These are phyloP conservation scores for Yoshiicerus persimilis DNA, from an alignment of 1,140 invertebrate genomes.

Conservation along the genomic window DNA sequence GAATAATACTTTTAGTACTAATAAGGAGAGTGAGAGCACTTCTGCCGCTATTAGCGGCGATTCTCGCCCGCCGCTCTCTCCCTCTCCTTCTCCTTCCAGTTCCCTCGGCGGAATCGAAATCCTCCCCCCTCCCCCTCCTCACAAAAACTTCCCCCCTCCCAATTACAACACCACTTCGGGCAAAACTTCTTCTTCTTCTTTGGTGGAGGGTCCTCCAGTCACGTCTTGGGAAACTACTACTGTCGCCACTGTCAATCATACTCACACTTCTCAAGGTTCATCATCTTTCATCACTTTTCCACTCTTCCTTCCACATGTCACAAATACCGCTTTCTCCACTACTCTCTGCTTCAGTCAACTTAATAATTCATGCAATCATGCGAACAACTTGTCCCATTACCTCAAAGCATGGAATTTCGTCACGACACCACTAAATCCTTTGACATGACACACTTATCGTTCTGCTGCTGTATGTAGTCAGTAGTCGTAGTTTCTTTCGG, in stretches of 20 bases:
- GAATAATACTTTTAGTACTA: background rate
- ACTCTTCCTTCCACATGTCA: background rate
- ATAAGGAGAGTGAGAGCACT: slow-evolving; percentile 3
- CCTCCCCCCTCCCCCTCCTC: background rate
- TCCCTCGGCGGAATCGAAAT: background rate
- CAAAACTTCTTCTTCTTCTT: slow-evolving; percentile 18
- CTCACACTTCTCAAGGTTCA: background rate
- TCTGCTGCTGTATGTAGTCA: too few relatives aligned
- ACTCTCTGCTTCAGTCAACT: background rate
- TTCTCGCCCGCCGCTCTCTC: background rate
- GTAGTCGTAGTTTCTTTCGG: too few relatives aligned
- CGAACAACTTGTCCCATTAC: background rate
- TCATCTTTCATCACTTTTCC: background rate
- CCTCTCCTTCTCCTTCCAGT: background rate
- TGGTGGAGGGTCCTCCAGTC: slow-evolving; percentile 16
- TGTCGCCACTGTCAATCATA: slow-evolving; percentile 8
- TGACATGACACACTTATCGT: too few relatives aligned
- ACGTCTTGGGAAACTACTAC: slow-evolving; percentile 17
- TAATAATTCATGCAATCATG: background rate
- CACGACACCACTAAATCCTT: background rate
- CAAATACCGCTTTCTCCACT: background rate
- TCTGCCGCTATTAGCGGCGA: background rate
- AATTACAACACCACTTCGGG: background rate
- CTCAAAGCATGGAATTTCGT: background rate
- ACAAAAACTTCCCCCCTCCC: slow-evolving; percentile 5